phyloP scores from a whole-genome alignment of 2,113 vertebrate species.

The Strix uralensis region DNA sequence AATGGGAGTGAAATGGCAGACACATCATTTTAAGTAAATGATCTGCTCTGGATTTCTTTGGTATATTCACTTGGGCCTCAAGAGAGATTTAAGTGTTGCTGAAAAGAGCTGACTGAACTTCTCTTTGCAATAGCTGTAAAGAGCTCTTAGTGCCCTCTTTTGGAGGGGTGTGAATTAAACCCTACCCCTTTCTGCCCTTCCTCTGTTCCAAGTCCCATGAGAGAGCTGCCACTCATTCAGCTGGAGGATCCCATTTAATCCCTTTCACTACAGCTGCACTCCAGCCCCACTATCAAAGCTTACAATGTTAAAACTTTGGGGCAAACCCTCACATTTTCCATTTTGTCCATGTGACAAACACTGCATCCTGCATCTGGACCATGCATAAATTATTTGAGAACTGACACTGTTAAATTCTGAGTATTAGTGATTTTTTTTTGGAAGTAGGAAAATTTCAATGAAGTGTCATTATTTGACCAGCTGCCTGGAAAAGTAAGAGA shows the following conservation, averaged over 20 bases:
- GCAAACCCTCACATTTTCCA: neutral
- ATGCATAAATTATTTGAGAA: neutral
- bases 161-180: neutral
- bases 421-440: neutral
- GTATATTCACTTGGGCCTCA: neutral
- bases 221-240: neutral
- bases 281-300: neutral
- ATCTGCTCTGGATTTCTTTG: neutral
- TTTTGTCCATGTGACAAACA: neutral
- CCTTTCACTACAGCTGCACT: accelerated
- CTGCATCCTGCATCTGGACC: neutral
- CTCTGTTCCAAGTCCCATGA: neutral
- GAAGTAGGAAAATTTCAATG: neutral
- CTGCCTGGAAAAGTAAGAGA: neutral
- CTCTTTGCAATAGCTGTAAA: neutral
- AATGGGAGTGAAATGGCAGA: neutral
- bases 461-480: neutral
- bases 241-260: neutral
- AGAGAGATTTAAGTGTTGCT: neutral
- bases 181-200: neutral
- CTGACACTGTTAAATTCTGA: neutral
- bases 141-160: neutral
- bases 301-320: neutral
- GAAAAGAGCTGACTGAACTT: neutral
- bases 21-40: neutral